Base-by-base conservation (phyloP, 1,140 invertebrate genomes). In the Spodoptera litura region DNA sequence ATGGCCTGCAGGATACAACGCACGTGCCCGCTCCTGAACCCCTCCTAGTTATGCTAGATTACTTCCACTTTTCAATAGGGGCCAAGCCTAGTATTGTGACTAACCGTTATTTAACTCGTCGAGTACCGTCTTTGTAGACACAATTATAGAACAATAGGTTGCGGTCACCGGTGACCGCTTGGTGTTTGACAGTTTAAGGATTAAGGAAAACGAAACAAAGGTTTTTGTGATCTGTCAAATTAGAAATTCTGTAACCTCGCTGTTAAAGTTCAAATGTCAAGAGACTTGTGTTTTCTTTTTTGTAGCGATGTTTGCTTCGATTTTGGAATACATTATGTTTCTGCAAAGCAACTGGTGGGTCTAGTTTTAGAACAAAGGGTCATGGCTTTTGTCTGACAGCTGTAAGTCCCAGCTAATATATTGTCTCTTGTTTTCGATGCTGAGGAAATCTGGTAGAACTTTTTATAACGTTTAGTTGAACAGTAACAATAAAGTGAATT, bases 1-100 rank as follows among this genome's bases (percentile, higher is more conserved):
- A 72, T 56, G 77, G 70, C 25, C 70, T 55, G 44, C 8, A 71
- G 68, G 77, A 78, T 71, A 51, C 77, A 52, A 9, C 66, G 51
- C 77, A 78, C 77, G 77, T 72, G 56, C 44, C 44, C 35, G 77
- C 64, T 59, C 61, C 68, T 13, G 66, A 75, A 75, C 58, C n/a
- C 71, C 77, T 75, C 59, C 73, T 51, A 62, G 73, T 35, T 31
- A 31, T 6, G 13, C 58, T 49, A 35, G 35, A 53, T 52, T 64
- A 64, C 49, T 62, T 75, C 59, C 56, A 59, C 56, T 73, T 27
- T 61, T 73, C 49, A 58, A 66, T 68, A 68, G 52, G 13, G 25
- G 64, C 25, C 38, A n/a, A 13, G 61, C 35, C 11, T 44, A 44
- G 38, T 44, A 44, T 44, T 44, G 38, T 6, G 5, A 44, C 38